Base-by-base conservation (phyloP, 2,888 invertebrate species). In the Andricus quercusramuli region DNA sequence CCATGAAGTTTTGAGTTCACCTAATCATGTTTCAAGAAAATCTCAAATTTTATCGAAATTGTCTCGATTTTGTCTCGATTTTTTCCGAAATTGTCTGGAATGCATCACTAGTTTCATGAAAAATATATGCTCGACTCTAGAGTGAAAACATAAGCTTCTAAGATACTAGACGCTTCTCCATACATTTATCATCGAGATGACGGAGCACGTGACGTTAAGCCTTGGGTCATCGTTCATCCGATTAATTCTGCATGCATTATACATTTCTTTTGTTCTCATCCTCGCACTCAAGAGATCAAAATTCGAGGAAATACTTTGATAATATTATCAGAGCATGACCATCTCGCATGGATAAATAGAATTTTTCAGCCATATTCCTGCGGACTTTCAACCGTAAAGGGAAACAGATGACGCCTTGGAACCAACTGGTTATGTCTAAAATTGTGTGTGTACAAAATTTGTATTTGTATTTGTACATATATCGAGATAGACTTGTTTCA, bases 131-230 rank as follows among this genome's bases (percentile, higher is more conserved):
- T 4, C 4, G 20, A 11, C 13, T 56, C 11, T 32, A 20, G 11
- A 74, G 29, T 74, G 74, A 74, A 78, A 78, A 79, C 82, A 78
- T 84, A 83, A 85, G 82, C 84, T 77, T 79, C 81, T 76, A 83
- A 85, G 86, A 83, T 85, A 83, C 80, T 80, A 77, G 79, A 67
- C 76, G 65, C 79, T 79, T 82, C 83, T 83, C 80, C 86, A 83
- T 86, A 83, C 86, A 83, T 86, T 82, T 78, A 85, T 85, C 85
- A 84, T 78, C 80, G 77, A 47, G 81, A 85, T 85, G 83, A 85
- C 86, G 81, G 83, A 79, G 82, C 82, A 79, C 78, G 83, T 79
- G 82, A 79, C 79, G 62, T 70, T 79, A 62, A 79, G 79, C 78
- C 59, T 15, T 62, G 76, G 82, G 81, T 84, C 82, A 84, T 86